Percentiles rank a stretch among this genome's conserved stretches.
Evolutionary conservation across 2,797 vertebrate species (phyloP).

Genomic region (Anomalospiza imberbis): DNA sequence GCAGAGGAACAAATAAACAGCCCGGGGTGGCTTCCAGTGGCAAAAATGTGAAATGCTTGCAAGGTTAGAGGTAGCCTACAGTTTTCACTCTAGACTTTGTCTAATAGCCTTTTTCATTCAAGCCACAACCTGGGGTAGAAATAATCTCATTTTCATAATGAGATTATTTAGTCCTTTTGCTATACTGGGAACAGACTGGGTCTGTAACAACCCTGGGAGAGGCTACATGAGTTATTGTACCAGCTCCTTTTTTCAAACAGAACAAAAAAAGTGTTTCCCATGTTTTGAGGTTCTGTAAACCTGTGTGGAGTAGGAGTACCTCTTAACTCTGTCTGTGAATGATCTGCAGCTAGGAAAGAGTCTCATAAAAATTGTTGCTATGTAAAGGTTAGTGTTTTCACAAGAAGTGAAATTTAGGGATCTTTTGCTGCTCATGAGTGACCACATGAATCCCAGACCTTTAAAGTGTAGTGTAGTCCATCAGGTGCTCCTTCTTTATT

Average conservation of each 20-base stretch:
- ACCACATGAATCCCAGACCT: neutral
- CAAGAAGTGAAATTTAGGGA: neutral
- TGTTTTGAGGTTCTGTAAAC: neutral
- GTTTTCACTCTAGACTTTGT: slow-evolving; percentile 19
- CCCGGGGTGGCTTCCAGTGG: neutral
- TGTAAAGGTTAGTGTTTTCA: neutral
- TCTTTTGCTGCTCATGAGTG: neutral
- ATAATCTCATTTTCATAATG: neutral
- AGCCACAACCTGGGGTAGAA: slow-evolving; percentile 6
- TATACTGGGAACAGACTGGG: neutral
- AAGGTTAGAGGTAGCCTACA: slow-evolving; percentile 30
- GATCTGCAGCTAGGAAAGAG: neutral
- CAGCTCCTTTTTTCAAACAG: neutral
- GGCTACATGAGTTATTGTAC: neutral
- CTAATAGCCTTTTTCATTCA: slow-evolving; percentile 9
- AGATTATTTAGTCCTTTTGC: neutral
- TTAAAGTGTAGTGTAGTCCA: neutral
- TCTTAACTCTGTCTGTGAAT: neutral
- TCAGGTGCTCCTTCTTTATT: neutral
- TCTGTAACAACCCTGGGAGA: neutral
- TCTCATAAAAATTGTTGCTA: neutral
- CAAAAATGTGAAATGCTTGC: slow-evolving; percentile 25
- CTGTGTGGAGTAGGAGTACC: neutral
- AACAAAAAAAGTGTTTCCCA: neutral
- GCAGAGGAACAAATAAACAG: neutral